Conservation (phyloP, 2,113 vertebrate genomes). For the Paratilapia polleni region DNA sequence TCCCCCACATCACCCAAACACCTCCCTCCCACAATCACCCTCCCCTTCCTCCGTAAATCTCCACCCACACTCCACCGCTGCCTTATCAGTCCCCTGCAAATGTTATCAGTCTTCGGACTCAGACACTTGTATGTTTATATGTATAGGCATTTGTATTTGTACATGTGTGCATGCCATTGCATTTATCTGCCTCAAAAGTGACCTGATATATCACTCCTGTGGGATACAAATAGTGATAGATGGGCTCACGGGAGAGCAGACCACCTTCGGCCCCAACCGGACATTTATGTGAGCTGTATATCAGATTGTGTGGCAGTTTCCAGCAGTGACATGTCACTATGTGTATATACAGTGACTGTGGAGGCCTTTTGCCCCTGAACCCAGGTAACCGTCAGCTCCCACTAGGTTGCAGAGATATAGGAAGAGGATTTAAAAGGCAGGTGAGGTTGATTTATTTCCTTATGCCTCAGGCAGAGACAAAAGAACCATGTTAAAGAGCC, state of each 20-base stretch:
- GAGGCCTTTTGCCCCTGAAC: constrained; percentile 51
- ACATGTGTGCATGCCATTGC: background rate
- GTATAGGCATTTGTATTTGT: constrained; percentile 2
- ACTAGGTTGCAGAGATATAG: constrained; percentile 30
- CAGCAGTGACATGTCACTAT: constrained; percentile 21
- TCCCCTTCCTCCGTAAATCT: constrained; percentile 38
- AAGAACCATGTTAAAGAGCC: constrained; percentile 67
- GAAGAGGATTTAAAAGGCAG: constrained; percentile 48
- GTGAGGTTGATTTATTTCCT: constrained; percentile 69
- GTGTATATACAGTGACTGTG: constrained; percentile 31
- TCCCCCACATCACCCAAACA: constrained; percentile 56
- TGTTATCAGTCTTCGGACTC: constrained; percentile 28
- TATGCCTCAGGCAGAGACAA: constrained; percentile 54
- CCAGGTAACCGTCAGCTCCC: constrained; percentile 30
- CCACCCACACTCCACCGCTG: constrained; percentile 38
- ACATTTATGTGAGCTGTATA: constrained; percentile 6
- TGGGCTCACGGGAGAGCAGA: constrained; percentile 1
- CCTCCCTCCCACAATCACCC: constrained; percentile 45
- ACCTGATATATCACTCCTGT: background rate
- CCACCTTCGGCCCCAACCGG: constrained; percentile 17
- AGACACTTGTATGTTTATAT: background rate
- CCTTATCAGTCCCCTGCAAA: constrained; percentile 41
- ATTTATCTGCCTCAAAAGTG: constrained; percentile 14
- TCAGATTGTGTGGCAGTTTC: constrained; percentile 34
- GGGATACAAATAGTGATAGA: constrained; percentile 26